Base-by-base conservation (phyloP, 1,140 invertebrate species). In the Trichogramma pretiosum region DNA sequence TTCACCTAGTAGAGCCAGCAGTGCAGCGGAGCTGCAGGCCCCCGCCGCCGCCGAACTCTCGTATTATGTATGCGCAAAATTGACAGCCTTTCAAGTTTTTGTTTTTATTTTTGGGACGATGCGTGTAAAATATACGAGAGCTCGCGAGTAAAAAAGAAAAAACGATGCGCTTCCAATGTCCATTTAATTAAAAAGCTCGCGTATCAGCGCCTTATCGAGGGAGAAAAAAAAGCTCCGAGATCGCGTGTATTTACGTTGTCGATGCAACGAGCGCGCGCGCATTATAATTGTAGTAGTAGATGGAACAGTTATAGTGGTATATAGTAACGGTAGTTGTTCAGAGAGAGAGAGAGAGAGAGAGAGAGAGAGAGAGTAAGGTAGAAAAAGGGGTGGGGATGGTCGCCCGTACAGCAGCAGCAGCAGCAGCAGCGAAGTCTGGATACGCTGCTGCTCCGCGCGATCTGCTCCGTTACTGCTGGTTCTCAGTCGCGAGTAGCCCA, bases 391-490 rank as follows among this genome's bases (percentile, higher is more conserved):
- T 13, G 7, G 26, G 13, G 26, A 55, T 49, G 57, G 66, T 68
- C 67, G 64, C 64, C 61, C 58, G 59, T 64, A 64, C 62, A 64
- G 68, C 66, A 63, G 47, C 52, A 56, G 50, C 55, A 46, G 61
- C 60, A 60, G 54, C 55, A 53, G 57, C 57, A 50, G 33, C 33
- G 13, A 5, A 16, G 33, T 11, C 33, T n/a, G n/a, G n/a, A n/a
- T n/a, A n/a, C n/a, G n/a, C n/a, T n/a, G n/a, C n/a, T n/a, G n/a
- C n/a, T n/a, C n/a, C n/a, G n/a, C n/a, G n/a, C n/a, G n/a, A n/a
- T n/a, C n/a, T n/a, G n/a, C n/a, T n/a, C n/a, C n/a, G n/a, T n/a
- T n/a, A n/a, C n/a, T n/a, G n/a, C n/a, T n/a, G n/a, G n/a, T n/a
- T n/a, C n/a, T n/a, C n/a, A n/a, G n/a, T n/a, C n/a, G n/a, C n/a